These are phyloP conservation scores for Pentalonia nigronervosa DNA, from an alignment of 1,140 invertebrate species.

Conservation along the genomic window DNA sequence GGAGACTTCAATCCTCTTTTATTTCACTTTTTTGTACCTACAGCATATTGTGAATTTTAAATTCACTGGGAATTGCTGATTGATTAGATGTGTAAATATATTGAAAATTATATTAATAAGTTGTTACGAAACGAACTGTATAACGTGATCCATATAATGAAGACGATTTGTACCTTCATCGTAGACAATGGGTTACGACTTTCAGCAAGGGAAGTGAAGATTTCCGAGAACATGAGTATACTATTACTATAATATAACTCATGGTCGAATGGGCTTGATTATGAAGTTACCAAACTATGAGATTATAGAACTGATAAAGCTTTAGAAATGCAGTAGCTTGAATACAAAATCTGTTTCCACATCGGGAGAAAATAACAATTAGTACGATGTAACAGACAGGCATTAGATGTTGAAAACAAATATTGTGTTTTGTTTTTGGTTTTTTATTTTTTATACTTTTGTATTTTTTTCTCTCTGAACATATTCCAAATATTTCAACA, in stretches of 20 bases:
- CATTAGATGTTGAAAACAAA: neutral
- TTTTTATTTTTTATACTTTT: neutral
- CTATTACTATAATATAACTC: neutral
- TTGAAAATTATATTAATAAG: neutral
- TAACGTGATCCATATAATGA: neutral
- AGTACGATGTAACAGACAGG: neutral
- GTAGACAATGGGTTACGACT: slow-evolving; percentile 31
- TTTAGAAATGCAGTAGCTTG: slow-evolving; percentile 3
- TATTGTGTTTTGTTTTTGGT: neutral
- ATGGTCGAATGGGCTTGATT: slow-evolving; percentile 8
- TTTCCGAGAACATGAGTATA: neutral
- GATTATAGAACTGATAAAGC: slow-evolving; percentile 14
- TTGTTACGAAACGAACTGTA: neutral
- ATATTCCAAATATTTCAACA: neutral
- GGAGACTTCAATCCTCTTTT: neutral
- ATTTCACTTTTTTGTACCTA: neutral
- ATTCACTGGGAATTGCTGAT: neutral
- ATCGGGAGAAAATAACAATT: neutral
- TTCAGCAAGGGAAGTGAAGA: neutral
- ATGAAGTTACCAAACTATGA: neutral
- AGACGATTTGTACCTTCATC: neutral
- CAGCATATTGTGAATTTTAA: neutral
- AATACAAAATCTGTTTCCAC: slow-evolving; percentile 1
- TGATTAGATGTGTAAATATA: neutral
- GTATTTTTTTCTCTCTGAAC: neutral